Evolutionary conservation across 30 jellyfish, hydroid and myxozoan genomes (phyloP).

Genomic region (Turritopsis rubra): DNA sequence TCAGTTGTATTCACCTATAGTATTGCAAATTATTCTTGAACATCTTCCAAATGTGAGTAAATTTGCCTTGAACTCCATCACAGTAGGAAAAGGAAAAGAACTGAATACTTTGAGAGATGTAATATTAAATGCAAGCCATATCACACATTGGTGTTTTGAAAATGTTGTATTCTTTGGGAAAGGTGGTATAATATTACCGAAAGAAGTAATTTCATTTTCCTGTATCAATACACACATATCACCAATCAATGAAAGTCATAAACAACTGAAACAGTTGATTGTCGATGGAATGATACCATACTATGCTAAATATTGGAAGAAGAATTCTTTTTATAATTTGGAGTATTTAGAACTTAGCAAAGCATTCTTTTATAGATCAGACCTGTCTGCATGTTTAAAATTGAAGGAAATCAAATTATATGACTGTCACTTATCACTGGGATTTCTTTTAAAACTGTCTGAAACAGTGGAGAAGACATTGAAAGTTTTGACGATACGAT

Average conservation of each 20-base stretch:
- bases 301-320: conserved; percentile 18
- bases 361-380: conserved; percentile 26
- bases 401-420: neutral
- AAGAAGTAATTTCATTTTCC: neutral
- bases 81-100: neutral
- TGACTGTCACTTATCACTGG: conserved; percentile 25
- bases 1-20: conserved; percentile 26
- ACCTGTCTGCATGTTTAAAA: conserved; percentile 10
- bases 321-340: conserved; percentile 21
- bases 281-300: conserved; percentile 33
- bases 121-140: neutral
- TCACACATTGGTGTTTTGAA: conserved; percentile 22
- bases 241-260: conserved; percentile 25
- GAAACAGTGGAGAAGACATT: conserved; percentile 16
- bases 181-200: neutral
- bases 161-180: conserved; percentile 10
- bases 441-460: conserved; percentile 9
- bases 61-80: neutral
- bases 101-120: neutral
- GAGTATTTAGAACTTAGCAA: conserved; percentile 12
- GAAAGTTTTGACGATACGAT: conserved; percentile 7
- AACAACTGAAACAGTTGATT: neutral
- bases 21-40: neutral
- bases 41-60: neutral
- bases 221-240: conserved; percentile 20